These are phyloP conservation scores for Pachliopta kotzebuea DNA, from an alignment of 2,888 invertebrate genomes.

Conservation along the genomic window DNA sequence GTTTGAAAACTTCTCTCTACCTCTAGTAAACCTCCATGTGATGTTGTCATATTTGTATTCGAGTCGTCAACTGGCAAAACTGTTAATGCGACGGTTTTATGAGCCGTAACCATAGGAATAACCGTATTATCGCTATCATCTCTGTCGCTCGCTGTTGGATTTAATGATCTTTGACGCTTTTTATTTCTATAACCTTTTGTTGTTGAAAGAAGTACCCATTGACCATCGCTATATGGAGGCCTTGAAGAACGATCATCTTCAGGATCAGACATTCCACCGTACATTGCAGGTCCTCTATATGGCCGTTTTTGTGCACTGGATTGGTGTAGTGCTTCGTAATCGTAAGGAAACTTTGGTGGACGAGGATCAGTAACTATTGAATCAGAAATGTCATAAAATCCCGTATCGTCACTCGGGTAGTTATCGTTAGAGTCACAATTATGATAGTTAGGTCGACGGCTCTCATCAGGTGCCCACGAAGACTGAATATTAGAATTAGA, in stretches of 20 bases:
- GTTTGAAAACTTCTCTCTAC: conserved; percentile 87
- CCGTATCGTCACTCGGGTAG: conserved; percentile 53
- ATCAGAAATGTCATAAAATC: conserved; percentile 67
- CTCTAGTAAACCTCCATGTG: conserved; percentile 87
- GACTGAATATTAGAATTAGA: conserved; percentile 49
- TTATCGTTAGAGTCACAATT: conserved; percentile 64
- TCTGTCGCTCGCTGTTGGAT: conserved; percentile 31
- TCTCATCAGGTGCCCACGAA: conserved; percentile 67
- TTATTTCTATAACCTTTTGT: conserved; percentile 86
- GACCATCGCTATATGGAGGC: conserved; percentile 85
- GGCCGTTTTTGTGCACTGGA: conserved; percentile 57
- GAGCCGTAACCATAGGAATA: conserved; percentile 63
- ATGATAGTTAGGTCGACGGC: conserved; percentile 65
- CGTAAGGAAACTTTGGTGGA: conserved; percentile 72
- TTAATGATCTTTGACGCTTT: conserved; percentile 68
- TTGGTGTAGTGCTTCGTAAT: conserved; percentile 69
- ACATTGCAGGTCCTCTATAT: conserved; percentile 68
- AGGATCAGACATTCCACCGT: conserved; percentile 64
- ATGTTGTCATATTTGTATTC: conserved; percentile 82
- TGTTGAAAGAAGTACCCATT: conserved; percentile 88
- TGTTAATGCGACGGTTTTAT: conserved; percentile 82
- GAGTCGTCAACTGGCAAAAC: conserved; percentile 86
- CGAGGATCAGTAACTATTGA: conserved; percentile 72
- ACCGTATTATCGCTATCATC: conserved; percentile 47
- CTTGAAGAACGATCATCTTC: conserved; percentile 78